Evolutionary conservation across 1,140 invertebrate genomes (phyloP).

Genomic region (Drosophila asahinai): DNA sequence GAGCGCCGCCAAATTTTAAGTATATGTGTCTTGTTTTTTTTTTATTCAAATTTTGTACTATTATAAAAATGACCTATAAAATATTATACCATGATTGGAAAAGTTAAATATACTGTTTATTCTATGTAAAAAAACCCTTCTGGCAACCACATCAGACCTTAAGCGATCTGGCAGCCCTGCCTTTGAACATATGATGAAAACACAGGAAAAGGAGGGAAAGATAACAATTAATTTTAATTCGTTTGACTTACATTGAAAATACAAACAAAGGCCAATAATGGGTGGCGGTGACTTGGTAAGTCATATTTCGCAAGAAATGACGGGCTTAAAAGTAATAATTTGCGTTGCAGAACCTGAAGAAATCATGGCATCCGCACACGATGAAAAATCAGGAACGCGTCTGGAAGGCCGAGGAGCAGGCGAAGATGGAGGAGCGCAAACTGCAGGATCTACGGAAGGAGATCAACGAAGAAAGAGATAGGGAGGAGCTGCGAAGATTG

Average conservation of each 20-base stretch:
- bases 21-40: too few species aligned
- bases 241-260: slow-evolving; percentile 9
- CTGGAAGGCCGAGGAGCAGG: slow-evolving; percentile 92
- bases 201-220: slow-evolving; percentile 43
- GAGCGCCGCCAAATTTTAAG: too few species aligned
- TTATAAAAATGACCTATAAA: too few species aligned
- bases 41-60: too few species aligned
- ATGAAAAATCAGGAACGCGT: slow-evolving; percentile 92
- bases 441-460: slow-evolving; percentile 89
- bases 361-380: slow-evolving; percentile 92
- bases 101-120: too few species aligned
- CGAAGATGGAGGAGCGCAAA: slow-evolving; percentile 89
- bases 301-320: background rate
- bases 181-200: slow-evolving; percentile 22
- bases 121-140: background rate
- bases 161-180: slow-evolving; percentile 1
- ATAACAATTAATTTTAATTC: slow-evolving; percentile 16
- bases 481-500: slow-evolving; percentile 88
- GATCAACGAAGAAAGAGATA: slow-evolving; percentile 88
- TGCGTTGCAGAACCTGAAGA: slow-evolving; percentile 89
- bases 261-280: slow-evolving; percentile 63
- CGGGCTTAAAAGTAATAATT: background rate
- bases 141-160: too few species aligned
- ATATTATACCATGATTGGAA: too few species aligned
- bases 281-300: slow-evolving; percentile 87